These are phyloP conservation scores for Celastrina argiolus DNA, from an alignment of 2,888 invertebrate species.

Conservation along the genomic window DNA sequence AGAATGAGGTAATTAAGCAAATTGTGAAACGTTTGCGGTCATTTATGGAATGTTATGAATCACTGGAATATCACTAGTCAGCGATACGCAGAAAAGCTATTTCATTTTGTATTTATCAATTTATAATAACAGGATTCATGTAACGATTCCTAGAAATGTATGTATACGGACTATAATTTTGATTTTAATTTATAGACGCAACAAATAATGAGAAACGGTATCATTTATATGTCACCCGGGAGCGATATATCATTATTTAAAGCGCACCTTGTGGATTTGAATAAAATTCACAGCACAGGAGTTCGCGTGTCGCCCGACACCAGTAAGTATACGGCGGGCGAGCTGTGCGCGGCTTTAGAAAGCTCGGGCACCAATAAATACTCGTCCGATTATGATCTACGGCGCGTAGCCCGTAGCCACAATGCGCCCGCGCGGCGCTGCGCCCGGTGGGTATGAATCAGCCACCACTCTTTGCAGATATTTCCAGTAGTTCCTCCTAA, in stretches of 20 bases:
- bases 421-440: conserved; percentile 37
- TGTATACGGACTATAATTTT: not conserved
- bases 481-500: conserved; percentile 41
- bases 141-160: not conserved
- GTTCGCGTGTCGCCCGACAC: conserved; percentile 58
- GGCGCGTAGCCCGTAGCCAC: conserved; percentile 73
- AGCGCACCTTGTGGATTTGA: conserved; percentile 18
- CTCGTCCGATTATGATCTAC: conserved; percentile 75
- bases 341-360: conserved; percentile 54
- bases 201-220: conserved; percentile 17
- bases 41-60: not conserved
- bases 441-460: conserved; percentile 41
- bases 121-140: too few relatives aligned
- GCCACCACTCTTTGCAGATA: conserved; percentile 39
- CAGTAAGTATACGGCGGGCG: conserved; percentile 51
- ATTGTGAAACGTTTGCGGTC: not conserved
- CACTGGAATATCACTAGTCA: too few relatives aligned
- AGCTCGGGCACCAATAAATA: conserved; percentile 71
- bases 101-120: not conserved
- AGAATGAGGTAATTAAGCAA: not conserved
- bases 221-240: conserved; percentile 12
- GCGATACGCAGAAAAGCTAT: not conserved
- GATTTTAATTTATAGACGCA: conserved; percentile 15
- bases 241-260: conserved; percentile 14
- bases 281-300: conserved; percentile 35